phyloP scores from a whole-genome alignment of 2,113 vertebrate species.

The Condylura cristata region DNA sequence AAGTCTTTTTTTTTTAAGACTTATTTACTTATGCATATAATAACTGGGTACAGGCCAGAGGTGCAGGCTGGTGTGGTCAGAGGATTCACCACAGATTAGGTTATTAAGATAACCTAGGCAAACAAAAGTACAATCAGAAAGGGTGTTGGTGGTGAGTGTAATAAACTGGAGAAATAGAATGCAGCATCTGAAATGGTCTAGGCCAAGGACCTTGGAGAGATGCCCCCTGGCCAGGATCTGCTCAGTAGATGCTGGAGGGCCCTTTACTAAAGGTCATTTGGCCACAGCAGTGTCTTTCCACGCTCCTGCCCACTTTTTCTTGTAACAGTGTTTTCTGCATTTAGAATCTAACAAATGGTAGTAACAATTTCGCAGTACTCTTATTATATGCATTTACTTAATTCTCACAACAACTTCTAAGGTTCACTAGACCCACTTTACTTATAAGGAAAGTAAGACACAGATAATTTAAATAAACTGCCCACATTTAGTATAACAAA shows the following conservation, averaged over 20 bases:
- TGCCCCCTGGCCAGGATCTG: not conserved
- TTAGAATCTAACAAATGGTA: not conserved
- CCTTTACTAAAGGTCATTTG: not conserved
- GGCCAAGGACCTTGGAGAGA: not conserved
- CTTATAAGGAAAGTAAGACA: slow-evolving; percentile 6
- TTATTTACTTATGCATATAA: too few relatives aligned
- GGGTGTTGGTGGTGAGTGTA: not conserved
- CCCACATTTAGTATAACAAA: not conserved
- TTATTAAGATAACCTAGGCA: not conserved
- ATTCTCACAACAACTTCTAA: not conserved
- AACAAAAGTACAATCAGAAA: not conserved
- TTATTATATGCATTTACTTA: not conserved
- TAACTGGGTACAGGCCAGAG: too few relatives aligned
- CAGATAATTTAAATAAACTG: not conserved
- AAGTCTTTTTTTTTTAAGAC: too few relatives aligned
- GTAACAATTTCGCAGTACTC: not conserved
- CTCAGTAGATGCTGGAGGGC: not conserved
- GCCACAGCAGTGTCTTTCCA: not conserved
- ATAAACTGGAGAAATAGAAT: not conserved
- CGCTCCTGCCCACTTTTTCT: not conserved
- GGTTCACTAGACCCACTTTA: not conserved
- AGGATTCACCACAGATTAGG: too few relatives aligned
- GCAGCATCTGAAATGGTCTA: not conserved
- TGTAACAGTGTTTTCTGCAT: not conserved
- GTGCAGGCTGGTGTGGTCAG: too few relatives aligned